Percentiles rank a stretch among this genome's conserved stretches.
phyloP scores from a whole-genome alignment of 1,140 invertebrate species.

The Trichonephila clavipes region DNA sequence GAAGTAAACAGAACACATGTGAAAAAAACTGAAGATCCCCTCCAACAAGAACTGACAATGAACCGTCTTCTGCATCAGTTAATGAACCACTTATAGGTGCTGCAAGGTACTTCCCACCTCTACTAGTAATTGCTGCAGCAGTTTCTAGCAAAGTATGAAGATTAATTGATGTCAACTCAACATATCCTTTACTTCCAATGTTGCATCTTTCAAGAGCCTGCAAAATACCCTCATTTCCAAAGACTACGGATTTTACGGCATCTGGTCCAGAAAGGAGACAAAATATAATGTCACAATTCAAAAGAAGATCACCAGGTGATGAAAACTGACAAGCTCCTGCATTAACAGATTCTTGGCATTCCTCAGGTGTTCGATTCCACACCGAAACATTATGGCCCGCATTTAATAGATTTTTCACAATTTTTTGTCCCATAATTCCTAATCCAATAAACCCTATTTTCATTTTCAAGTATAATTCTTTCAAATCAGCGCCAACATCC shows the following conservation, averaged over 20 bases:
- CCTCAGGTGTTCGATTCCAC: not conserved
- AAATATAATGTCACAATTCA: constrained; percentile 90
- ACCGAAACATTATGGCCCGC: not conserved
- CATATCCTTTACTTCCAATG: constrained; percentile 87
- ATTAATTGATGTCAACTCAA: constrained; percentile 98
- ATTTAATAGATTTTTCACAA: not conserved
- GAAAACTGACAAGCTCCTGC: not conserved
- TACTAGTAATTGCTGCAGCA: constrained; percentile 91
- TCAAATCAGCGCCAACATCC: not conserved
- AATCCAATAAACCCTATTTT: constrained; percentile 71
- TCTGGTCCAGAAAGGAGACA: constrained; percentile 95
- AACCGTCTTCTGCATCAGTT: not conserved
- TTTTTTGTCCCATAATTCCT: not conserved
- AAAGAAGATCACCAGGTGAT: constrained; percentile 1
- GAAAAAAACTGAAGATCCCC: constrained; percentile 83
- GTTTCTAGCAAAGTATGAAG: constrained; percentile 96
- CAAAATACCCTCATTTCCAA: not conserved
- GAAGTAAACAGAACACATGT: constrained; percentile 95
- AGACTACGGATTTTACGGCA: constrained; percentile 88
- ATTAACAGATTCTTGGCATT: not conserved
- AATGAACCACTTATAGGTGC: constrained; percentile 81
- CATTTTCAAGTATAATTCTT: not conserved
- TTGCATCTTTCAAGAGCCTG: not conserved
- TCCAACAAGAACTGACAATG: not conserved
- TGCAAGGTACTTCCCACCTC: constrained; percentile 95